Base-by-base conservation (phyloP, 2,888 invertebrate species). In the Odontocolon sp. region DNA sequence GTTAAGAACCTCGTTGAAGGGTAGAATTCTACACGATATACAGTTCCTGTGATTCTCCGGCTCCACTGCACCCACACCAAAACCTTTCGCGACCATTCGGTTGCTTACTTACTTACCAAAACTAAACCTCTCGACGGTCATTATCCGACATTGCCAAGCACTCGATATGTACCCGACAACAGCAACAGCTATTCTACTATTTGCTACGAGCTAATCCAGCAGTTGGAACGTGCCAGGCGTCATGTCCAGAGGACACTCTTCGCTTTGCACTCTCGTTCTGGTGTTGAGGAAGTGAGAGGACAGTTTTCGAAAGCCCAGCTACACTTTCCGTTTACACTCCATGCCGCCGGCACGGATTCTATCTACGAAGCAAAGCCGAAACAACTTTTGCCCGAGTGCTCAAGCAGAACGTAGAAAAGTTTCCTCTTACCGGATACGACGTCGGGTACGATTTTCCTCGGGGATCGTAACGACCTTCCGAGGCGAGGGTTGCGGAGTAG, bases 371-470 rank as follows among this genome's bases (percentile, higher is more conserved):
- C 33, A 18, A 33, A 61, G 18, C 45, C 33, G 45, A 61, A 45
- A 45, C 31, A 61, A 45, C 33, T 61, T 61, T 61, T 47, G 33
- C 21, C 1, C 33, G 56, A 63, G 70, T 45, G 59, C 73, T 67
- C 61, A 11, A 56, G 61, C 47, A 36, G 47, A 63, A 38, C 45
- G 63, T 38, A 50, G 68, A 36, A 74, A 63, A 74, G 52, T 74
- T 68, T 59, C 42, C 47, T 45, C 40, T 31, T 45, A 9, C 45
- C 63, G 68, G 54, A 68, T 68, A 54, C 56, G 38, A 69, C 42
- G 68, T 69, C 68, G 56, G 63, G 28, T 40, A 47, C 56, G 74
- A 74, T 74, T 74, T 74, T 69, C 31, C 57, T 45, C 57, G 40
- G 38, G 56, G 57, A 64, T 63, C 57, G 56, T 38, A 74, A 69